phyloP scores from a whole-genome alignment of 1,140 invertebrate species.

The Probaryconus sp. region DNA sequence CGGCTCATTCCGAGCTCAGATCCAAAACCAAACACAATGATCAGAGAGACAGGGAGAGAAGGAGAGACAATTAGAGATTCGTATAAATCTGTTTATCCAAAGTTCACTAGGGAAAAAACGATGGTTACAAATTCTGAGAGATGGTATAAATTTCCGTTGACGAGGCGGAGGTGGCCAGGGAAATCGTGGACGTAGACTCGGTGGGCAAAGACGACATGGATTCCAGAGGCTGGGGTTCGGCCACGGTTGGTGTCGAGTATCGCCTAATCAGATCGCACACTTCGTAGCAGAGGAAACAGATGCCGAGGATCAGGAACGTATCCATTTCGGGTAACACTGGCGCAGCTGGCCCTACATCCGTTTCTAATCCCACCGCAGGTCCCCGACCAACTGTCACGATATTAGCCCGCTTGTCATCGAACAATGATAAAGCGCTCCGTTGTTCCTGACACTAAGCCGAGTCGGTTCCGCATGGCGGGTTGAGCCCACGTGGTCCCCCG shows the following conservation, averaged over 20 bases:
- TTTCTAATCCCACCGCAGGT: neutral
- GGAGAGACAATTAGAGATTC: too few species aligned
- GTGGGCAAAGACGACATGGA: conserved; percentile 42
- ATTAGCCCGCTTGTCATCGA: too few species aligned
- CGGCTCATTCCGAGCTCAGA: too few species aligned
- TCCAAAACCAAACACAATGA: too few species aligned
- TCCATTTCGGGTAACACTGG: conserved; percentile 74
- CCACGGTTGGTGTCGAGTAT: conserved; percentile 67
- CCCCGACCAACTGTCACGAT: neutral
- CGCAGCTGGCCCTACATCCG: neutral
- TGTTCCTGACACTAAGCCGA: too few species aligned
- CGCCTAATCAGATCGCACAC: conserved; percentile 77
- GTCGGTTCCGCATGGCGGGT: too few species aligned
- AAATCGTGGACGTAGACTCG: conserved; percentile 31
- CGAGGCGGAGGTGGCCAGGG: conserved; percentile 22
- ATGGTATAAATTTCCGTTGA: conserved; percentile 72
- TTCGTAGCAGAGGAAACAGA: conserved; percentile 80
- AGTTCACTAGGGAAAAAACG: too few species aligned
- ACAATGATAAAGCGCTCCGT: too few species aligned
- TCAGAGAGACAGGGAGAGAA: too few species aligned
- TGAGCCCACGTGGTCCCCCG: too few species aligned
- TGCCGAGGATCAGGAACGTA: conserved; percentile 79
- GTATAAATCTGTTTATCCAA: too few species aligned
- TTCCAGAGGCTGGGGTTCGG: conserved; percentile 58
- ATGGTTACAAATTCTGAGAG: conserved; percentile 65